phyloP scores from a whole-genome alignment of 1,140 invertebrate species.

The Papilio polyxenes region DNA sequence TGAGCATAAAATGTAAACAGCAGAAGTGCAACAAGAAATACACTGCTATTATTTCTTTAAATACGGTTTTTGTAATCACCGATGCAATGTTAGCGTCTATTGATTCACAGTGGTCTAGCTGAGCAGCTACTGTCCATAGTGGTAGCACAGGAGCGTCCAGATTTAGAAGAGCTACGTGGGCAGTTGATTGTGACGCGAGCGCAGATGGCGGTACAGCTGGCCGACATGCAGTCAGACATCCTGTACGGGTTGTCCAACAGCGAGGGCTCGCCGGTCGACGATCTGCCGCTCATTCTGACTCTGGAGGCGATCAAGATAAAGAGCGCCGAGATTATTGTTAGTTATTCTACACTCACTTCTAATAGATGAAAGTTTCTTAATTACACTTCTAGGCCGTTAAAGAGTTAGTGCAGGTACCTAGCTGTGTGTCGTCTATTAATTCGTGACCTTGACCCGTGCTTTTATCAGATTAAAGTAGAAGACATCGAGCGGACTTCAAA shows the following conservation, averaged over 20 bases:
- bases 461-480: constrained; percentile 86
- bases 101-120: constrained; percentile 86
- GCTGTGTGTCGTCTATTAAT: neutral
- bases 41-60: too few species aligned
- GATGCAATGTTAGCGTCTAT: neutral
- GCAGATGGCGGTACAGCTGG: constrained; percentile 88
- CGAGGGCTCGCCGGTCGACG: constrained; percentile 93
- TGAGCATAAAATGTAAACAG: too few species aligned
- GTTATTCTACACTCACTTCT: neutral
- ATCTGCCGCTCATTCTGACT: constrained; percentile 92
- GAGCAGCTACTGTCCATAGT: constrained; percentile 95
- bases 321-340: constrained; percentile 87
- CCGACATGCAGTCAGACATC: constrained; percentile 94
- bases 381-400: too few species aligned
- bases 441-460: neutral
- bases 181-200: constrained; percentile 92
- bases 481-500: constrained; percentile 84
- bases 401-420: too few species aligned
- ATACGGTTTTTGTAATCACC: too few species aligned
- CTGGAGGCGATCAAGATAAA: constrained; percentile 92
- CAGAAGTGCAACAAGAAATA: too few species aligned
- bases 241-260: constrained; percentile 90
- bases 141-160: constrained; percentile 93
- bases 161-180: constrained; percentile 92
- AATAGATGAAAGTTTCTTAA: neutral